Conservation (phyloP, 2,888 invertebrate genomes). For the Homarus gammarus region DNA sequence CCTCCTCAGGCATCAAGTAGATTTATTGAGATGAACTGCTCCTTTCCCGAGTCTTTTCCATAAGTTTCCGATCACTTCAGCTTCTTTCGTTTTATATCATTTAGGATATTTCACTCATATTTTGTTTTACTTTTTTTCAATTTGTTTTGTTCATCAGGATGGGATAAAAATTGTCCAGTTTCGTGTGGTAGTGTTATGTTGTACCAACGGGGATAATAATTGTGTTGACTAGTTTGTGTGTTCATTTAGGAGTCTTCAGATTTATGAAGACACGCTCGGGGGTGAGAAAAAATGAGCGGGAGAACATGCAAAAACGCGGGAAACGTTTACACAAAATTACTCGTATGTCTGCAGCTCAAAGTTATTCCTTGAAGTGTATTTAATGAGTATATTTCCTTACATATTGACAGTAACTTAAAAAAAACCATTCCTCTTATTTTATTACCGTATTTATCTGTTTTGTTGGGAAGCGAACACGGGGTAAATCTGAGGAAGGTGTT, state of each 20-base stretch:
- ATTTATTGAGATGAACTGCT: constrained; percentile 63
- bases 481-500: background rate
- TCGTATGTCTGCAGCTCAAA: constrained; percentile 24
- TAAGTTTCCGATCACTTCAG: background rate
- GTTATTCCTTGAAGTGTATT: background rate
- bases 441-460: background rate
- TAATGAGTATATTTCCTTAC: background rate
- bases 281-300: constrained; percentile 9
- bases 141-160: too few species aligned
- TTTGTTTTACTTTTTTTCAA: too few species aligned
- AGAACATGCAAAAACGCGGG: constrained; percentile 18
- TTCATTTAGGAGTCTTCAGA: constrained; percentile 24
- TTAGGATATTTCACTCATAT: too few species aligned
- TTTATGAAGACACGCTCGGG: constrained; percentile 40
- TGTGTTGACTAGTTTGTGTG: background rate
- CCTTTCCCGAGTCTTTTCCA: background rate
- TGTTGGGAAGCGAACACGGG: background rate
- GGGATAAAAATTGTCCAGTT: too few species aligned
- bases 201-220: background rate
- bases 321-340: constrained; percentile 37
- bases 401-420: background rate
- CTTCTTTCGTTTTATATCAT: background rate
- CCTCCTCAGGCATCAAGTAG: constrained; percentile 36
- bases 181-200: too few species aligned
- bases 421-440: background rate